Conservation (phyloP, 2,113 vertebrate species). For the Taxidea taxus region DNA sequence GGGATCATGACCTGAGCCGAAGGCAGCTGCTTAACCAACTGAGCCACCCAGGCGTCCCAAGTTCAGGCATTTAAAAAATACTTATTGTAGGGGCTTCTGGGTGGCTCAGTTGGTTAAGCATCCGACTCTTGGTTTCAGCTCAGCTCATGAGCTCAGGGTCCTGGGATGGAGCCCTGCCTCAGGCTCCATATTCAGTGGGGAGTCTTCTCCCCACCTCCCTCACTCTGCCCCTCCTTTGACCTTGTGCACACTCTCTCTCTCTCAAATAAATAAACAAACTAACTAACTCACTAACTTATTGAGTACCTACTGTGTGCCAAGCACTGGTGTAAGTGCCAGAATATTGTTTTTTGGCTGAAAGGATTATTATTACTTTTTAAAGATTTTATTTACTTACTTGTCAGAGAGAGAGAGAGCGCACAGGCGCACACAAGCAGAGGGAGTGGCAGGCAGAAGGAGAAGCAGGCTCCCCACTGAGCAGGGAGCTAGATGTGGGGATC, state of each 20-base stretch:
- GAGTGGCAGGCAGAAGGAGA: too few species aligned
- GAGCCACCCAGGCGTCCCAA: too few species aligned
- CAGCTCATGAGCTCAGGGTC: background rate
- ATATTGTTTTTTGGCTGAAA: background rate
- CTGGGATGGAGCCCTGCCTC: rapidly evolving
- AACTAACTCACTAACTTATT: too few species aligned
- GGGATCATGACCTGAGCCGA: too few species aligned
- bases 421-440: too few species aligned
- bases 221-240: background rate
- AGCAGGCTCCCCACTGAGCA: too few species aligned
- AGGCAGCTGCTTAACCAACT: too few species aligned
- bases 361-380: too few species aligned
- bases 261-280: background rate
- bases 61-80: background rate
- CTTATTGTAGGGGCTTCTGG: background rate
- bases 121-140: background rate
- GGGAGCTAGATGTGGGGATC: too few species aligned
- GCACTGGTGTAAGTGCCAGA: background rate
- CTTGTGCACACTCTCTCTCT: background rate
- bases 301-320: background rate
- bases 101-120: background rate
- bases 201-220: background rate
- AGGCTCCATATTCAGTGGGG: background rate
- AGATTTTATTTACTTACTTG: too few species aligned
- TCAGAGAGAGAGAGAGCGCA: too few species aligned